These are phyloP conservation scores for Cephalopachus bancanus DNA, from an alignment of 2,797 vertebrate genomes.

Conservation along the genomic window DNA sequence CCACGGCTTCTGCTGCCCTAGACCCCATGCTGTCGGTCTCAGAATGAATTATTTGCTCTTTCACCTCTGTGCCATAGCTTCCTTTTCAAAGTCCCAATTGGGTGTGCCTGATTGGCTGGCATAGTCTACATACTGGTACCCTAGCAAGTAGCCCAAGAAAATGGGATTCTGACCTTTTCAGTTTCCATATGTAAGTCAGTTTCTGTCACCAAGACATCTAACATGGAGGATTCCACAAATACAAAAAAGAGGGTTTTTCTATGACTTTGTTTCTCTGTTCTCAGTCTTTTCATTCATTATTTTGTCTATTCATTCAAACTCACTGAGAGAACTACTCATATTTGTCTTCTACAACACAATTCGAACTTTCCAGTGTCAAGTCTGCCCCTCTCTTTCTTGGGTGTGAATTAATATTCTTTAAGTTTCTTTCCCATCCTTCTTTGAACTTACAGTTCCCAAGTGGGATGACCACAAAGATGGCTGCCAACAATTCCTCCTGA, in stretches of 20 bases:
- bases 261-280: not conserved
- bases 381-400: not conserved
- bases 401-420: not conserved
- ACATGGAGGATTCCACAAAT: not conserved
- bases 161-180: not conserved
- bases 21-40: not conserved
- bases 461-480: not conserved
- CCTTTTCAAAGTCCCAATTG: constrained; percentile 19
- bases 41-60: not conserved
- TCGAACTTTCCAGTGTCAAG: not conserved
- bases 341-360: not conserved
- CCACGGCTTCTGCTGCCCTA: not conserved
- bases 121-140: not conserved
- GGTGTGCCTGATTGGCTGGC: not conserved
- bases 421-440: constrained; percentile 10
- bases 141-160: not conserved
- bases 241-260: not conserved
- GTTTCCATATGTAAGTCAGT: not conserved
- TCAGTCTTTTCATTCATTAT: not conserved
- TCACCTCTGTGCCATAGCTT: not conserved
- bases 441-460: constrained; percentile 32
- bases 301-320: not conserved
- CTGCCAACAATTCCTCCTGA: not conserved
- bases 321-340: not conserved
- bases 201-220: not conserved